Conservation (phyloP, 2,888 invertebrate genomes). For the Leptothorax acervorum region DNA sequence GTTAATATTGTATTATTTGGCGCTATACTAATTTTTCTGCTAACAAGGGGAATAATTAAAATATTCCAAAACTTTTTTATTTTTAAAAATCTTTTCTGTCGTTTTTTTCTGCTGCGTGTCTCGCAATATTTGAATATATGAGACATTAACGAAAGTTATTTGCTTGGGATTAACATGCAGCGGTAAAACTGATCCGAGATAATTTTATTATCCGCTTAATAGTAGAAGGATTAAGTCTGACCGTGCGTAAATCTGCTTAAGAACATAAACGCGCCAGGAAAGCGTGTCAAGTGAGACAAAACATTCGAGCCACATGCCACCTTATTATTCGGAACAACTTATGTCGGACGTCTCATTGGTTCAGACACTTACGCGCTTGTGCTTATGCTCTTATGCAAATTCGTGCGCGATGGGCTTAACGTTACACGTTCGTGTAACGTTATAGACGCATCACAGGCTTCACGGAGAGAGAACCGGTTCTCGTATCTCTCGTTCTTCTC, state of each 20-base stretch:
- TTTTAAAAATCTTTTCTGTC: neutral
- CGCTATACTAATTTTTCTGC: neutral
- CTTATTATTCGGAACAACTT: slow-evolving; percentile 9
- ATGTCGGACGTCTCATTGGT: slow-evolving; percentile 24
- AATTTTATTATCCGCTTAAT: slow-evolving; percentile 39
- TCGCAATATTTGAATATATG: neutral
- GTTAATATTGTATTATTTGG: neutral
- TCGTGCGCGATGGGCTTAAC: slow-evolving; percentile 71
- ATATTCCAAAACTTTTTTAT: neutral
- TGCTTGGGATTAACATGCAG: neutral
- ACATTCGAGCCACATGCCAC: neutral
- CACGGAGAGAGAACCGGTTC: slow-evolving; percentile 77
- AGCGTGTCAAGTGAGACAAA: slow-evolving; percentile 27
- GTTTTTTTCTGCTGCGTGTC: neutral
- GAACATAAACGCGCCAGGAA: neutral
- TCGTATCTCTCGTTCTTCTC: slow-evolving; percentile 43
- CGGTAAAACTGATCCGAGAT: neutral
- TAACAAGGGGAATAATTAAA: neutral
- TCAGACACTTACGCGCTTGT: slow-evolving; percentile 24
- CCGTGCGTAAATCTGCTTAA: slow-evolving; percentile 16
- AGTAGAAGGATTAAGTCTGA: neutral
- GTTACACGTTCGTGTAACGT: slow-evolving; percentile 74
- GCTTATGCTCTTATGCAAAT: slow-evolving; percentile 39
- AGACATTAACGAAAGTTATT: neutral
- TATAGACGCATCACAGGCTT: slow-evolving; percentile 79